A percentile compares a stretch with the other conserved stretches of the same genome.
phyloP scores from a whole-genome alignment of 2,113 vertebrate genomes.

The Catharus minimus region DNA sequence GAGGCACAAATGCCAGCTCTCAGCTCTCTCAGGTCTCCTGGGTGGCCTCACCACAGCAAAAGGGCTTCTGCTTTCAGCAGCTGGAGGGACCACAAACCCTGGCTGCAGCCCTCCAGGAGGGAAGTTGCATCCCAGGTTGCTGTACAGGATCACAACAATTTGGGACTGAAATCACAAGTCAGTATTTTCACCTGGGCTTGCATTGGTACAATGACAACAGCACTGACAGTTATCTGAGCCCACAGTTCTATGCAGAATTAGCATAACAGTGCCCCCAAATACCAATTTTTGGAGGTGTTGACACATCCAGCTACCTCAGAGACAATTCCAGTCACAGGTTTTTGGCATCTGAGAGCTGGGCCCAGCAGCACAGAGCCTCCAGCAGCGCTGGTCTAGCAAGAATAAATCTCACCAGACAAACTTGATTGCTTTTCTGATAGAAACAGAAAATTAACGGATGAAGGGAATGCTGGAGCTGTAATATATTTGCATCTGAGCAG shows the following conservation, averaged over 20 bases:
- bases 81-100: not conserved
- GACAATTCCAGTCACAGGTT: not conserved
- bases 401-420: slow-evolving; percentile 55
- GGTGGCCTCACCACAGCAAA: not conserved
- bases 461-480: slow-evolving; percentile 31
- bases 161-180: not conserved
- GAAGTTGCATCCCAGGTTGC: not conserved
- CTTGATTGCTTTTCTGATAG: slow-evolving; percentile 54
- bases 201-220: not conserved
- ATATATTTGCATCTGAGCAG: slow-evolving; percentile 41
- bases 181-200: not conserved
- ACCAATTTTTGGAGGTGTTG: not conserved
- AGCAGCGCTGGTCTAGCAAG: fast-evolving
- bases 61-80: not conserved
- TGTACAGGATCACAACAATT: not conserved
- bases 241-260: not conserved
- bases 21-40: not conserved
- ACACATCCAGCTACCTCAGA: not conserved
- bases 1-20: not conserved
- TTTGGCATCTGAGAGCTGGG: not conserved
- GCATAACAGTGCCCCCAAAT: not conserved
- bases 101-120: not conserved
- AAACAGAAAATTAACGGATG: slow-evolving; percentile 43
- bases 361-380: not conserved
- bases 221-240: not conserved